Conservation (phyloP, 2,888 invertebrate species). For the Drosophila testacea region DNA sequence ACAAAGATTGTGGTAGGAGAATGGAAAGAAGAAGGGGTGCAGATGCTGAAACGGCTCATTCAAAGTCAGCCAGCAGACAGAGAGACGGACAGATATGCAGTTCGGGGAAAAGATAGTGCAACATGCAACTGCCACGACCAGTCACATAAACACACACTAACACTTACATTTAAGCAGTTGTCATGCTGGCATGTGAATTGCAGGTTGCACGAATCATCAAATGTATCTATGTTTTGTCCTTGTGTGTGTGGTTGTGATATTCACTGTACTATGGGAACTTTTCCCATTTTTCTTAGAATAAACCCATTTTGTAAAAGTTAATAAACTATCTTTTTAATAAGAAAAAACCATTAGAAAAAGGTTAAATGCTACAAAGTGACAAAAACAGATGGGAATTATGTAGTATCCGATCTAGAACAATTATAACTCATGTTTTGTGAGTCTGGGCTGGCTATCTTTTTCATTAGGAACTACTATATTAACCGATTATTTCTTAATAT, state of each 20-base stretch:
- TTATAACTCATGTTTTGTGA: too few relatives aligned
- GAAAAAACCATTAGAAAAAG: too few relatives aligned
- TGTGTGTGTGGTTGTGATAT: slow-evolving; percentile 9
- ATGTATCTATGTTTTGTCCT: slow-evolving; percentile 13
- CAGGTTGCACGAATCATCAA: slow-evolving; percentile 56
- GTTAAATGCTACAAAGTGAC: too few relatives aligned
- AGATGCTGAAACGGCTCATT: slow-evolving; percentile 52
- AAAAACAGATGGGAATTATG: too few relatives aligned
- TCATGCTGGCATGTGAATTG: slow-evolving; percentile 58
- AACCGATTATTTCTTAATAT: too few relatives aligned
- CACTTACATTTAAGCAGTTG: slow-evolving; percentile 28
- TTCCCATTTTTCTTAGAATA: too few relatives aligned
- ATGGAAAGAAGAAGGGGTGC: slow-evolving; percentile 4
- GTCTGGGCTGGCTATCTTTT: too few relatives aligned
- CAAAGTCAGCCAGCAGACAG: slow-evolving; percentile 58
- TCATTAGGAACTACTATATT: too few relatives aligned
- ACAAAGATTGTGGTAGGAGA: background rate
- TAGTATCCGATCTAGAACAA: too few relatives aligned
- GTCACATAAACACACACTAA: slow-evolving; percentile 39
- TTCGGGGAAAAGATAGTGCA: slow-evolving; percentile 77
- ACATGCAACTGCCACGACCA: slow-evolving; percentile 73
- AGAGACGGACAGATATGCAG: slow-evolving; percentile 39
- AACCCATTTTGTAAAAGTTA: too few relatives aligned
- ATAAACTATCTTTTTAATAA: too few relatives aligned
- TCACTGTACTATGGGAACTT: background rate